Evolutionary conservation across 2,113 vertebrate species (phyloP).

Genomic region (Alligator mississippiensis): DNA sequence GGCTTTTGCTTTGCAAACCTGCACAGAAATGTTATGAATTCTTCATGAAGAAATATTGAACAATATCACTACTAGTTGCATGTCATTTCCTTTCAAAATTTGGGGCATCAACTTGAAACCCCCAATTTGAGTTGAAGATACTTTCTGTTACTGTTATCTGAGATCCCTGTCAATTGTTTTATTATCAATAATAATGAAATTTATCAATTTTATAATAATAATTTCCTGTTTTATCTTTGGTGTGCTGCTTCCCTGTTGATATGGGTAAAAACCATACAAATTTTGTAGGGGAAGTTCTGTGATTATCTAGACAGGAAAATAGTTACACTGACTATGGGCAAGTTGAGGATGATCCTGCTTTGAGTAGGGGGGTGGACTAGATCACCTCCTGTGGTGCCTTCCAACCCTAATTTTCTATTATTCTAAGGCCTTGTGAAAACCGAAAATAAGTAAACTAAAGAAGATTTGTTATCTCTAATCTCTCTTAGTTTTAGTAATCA

Average conservation of each 20-base stretch:
- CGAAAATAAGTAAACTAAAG: not conserved
- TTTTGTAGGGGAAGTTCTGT: not conserved
- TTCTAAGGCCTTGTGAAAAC: not conserved
- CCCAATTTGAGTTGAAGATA: not conserved
- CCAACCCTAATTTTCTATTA: no score
- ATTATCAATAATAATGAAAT: not conserved
- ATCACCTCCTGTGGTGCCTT: no score
- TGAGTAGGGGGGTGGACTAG: no score
- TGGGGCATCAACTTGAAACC: not conserved
- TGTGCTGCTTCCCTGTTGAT: not conserved
- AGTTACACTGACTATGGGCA: not conserved
- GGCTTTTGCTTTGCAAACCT: not conserved
- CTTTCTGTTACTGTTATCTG: not conserved
- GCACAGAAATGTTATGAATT: not conserved
- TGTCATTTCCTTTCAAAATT: conserved; percentile 38
- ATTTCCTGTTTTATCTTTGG: not conserved
- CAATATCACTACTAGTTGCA: not conserved
- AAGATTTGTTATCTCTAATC: not conserved
- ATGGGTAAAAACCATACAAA: not conserved
- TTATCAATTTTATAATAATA: not conserved
- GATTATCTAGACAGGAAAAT: not conserved
- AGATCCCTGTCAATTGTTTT: not conserved
- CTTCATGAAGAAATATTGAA: not conserved
- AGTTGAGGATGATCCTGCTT: no score
- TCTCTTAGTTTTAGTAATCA: not conserved